Base-by-base conservation (phyloP, 2,888 invertebrate genomes). In the Apantesis nais region DNA sequence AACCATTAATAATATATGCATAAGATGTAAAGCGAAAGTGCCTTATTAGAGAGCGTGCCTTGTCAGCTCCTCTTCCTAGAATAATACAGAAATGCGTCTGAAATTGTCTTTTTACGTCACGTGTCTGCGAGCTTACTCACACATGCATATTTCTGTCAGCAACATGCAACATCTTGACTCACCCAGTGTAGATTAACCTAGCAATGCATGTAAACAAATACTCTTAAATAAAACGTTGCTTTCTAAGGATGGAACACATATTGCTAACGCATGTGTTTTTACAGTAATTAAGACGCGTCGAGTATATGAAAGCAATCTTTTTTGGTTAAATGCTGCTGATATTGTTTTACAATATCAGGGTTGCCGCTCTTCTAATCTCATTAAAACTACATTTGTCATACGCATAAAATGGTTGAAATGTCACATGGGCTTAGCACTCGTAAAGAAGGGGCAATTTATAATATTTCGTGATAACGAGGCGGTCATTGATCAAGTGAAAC, bases 401-500 rank as follows among this genome's bases (percentile, higher is more conserved):
- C 25, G n/a, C n/a, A 25, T 55, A 4, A 16, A 61, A 29, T 34
- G 22, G 31, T 61, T 62, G 19, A 31, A 60, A n/a, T 7, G 41
- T 25, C 25, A 29, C 14, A 11, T 22, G 29, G 9, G 9, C 19
- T 31, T 31, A n/a, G 19, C 19, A 19, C 16, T 41, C n/a, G 9
- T 55, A 25, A 55, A 55, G 25, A 11, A 12, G 2, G 4, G 19
- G 44, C 44, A 19, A 52, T 55, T 52, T 14, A 22, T 65, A 52
- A 37, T 64, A 31, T 25, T 66, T 55, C 14, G n/a, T 48, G 22
- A 64, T 37, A 66, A 52, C 55, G 52, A 55, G 65, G 52, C n/a
- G 52, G 25, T 44, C 34, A 55, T 66, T 66, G 48, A 55, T 66
- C n/a, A 52, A 52, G 37, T 52, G 52, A 19, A 44, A 19, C 41